Conservation (phyloP, 2,888 invertebrate species). For the Lycocerus yunnanus region DNA sequence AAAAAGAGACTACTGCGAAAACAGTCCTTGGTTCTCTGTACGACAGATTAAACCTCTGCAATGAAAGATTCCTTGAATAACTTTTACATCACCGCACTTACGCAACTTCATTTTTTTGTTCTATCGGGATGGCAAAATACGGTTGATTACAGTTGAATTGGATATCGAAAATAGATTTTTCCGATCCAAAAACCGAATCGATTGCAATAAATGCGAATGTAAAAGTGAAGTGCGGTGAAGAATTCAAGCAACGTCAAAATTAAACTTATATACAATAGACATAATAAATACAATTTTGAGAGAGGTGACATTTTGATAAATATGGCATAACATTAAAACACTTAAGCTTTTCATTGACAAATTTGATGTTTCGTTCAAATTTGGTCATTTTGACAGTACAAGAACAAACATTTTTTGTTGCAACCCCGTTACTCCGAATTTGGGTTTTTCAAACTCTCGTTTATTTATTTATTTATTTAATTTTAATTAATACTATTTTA, state of each 20-base stretch:
- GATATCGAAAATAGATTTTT: background rate
- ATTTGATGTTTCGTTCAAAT: slow-evolving; percentile 12
- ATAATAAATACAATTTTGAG: slow-evolving; percentile 3
- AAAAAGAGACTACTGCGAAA: slow-evolving; percentile 27
- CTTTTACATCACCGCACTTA: background rate
- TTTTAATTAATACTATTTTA: slow-evolving; percentile 34
- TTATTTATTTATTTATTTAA: slow-evolving; percentile 19
- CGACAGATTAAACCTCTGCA: slow-evolving; percentile 56
- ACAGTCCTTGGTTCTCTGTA: slow-evolving; percentile 58
- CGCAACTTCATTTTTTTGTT: background rate
- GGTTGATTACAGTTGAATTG: background rate
- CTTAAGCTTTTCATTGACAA: slow-evolving; percentile 14
- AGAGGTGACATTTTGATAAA: background rate
- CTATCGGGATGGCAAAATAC: background rate
- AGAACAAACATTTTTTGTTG: background rate
- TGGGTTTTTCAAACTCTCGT: slow-evolving; percentile 6
- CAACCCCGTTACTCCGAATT: slow-evolving; percentile 31
- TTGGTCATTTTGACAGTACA: slow-evolving; percentile 13
- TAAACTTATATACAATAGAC: slow-evolving; percentile 24
- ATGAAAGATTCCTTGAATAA: slow-evolving; percentile 33
- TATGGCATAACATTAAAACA: slow-evolving; percentile 6
- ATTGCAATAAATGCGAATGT: background rate
- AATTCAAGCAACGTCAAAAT: slow-evolving; percentile 22
- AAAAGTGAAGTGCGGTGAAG: background rate
- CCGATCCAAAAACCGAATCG: background rate